Conservation (phyloP, 2,888 invertebrate species). For the Apodemia mormo region DNA sequence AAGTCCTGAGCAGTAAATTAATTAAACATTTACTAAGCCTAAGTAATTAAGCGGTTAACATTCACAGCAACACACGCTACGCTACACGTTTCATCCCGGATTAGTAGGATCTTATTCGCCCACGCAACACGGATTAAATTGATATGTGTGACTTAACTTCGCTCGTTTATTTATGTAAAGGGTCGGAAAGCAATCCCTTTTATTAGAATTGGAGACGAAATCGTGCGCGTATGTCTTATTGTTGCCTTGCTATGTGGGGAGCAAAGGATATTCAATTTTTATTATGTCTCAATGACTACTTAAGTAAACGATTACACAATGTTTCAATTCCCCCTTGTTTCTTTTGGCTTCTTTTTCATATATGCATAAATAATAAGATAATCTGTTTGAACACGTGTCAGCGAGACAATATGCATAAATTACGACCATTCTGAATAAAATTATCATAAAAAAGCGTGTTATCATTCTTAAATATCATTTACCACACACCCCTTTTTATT, state of each 20-base stretch:
- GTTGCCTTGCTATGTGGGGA: constrained; percentile 58
- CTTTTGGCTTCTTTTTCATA: constrained; percentile 20
- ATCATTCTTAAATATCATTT: constrained; percentile 8
- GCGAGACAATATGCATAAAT: constrained; percentile 4
- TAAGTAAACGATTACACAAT: constrained; percentile 48
- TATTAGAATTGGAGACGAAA: constrained; percentile 70
- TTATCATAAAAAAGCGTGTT: constrained; percentile 10
- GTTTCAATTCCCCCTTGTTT: constrained; percentile 33
- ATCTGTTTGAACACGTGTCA: constrained; percentile 11
- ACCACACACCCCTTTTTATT: not conserved
- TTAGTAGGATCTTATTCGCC: constrained; percentile 68
- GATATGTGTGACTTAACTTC: constrained; percentile 70
- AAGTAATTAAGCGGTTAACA: constrained; percentile 75
- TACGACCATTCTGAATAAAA: constrained; percentile 1
- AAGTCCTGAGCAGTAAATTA: constrained; percentile 19
- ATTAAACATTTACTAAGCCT: constrained; percentile 38
- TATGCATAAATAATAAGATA: constrained; percentile 2
- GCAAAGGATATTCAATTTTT: constrained; percentile 53
- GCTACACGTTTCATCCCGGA: constrained; percentile 63
- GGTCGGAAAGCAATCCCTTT: constrained; percentile 71
- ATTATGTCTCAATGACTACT: constrained; percentile 56
- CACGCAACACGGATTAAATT: constrained; percentile 71
- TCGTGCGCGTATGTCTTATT: constrained; percentile 68
- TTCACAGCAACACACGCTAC: constrained; percentile 58
- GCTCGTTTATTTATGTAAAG: constrained; percentile 74